Percentiles rank a stretch among this genome's conserved stretches.
These are phyloP conservation scores for Fregata magnificens DNA, from an alignment of 2,113 vertebrate genomes.

Conservation along the genomic window DNA sequence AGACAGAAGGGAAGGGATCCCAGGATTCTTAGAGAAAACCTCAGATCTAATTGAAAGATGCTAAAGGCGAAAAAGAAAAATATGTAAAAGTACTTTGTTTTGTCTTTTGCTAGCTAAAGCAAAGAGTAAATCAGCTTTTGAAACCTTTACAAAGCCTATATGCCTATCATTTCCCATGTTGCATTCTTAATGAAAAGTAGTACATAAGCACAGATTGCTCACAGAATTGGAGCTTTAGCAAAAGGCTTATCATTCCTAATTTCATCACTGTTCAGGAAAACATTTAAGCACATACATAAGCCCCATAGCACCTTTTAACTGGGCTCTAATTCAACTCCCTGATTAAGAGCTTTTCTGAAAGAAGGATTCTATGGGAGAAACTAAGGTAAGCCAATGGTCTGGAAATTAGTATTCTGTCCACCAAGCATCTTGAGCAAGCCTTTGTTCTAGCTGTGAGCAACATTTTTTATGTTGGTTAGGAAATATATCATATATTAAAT, in stretches of 20 bases:
- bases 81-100: neutral
- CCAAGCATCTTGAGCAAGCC: neutral
- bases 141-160: neutral
- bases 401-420: neutral
- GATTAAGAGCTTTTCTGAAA: neutral
- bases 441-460: neutral
- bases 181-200: neutral
- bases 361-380: neutral
- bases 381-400: neutral
- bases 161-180: neutral
- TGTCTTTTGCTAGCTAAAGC: neutral
- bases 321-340: neutral
- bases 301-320: neutral
- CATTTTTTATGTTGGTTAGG: neutral
- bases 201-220: neutral
- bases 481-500: neutral
- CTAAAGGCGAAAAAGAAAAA: neutral
- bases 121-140: neutral
- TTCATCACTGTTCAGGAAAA: neutral
- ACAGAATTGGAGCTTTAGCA: neutral
- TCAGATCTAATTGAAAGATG: neutral
- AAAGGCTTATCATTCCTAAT: neutral
- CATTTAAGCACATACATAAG: neutral
- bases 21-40: neutral
- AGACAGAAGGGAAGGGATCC: neutral